These are phyloP conservation scores for Calonectris borealis DNA, from an alignment of 2,113 vertebrate species.

Conservation along the genomic window DNA sequence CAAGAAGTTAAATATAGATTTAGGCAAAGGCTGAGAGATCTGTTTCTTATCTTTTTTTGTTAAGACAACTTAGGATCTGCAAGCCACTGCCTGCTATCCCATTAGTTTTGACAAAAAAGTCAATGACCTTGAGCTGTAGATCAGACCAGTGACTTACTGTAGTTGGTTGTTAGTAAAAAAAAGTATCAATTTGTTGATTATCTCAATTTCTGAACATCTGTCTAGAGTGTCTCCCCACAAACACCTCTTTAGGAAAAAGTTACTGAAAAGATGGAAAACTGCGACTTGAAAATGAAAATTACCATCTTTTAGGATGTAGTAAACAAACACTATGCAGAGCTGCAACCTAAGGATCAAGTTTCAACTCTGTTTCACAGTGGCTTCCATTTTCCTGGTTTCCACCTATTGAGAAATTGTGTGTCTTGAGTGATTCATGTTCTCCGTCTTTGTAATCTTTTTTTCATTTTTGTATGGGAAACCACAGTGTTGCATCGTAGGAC, in stretches of 20 bases:
- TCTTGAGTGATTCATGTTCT: neutral
- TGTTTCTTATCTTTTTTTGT: neutral
- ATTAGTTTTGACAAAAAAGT: neutral
- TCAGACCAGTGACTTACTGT: neutral
- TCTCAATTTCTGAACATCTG: neutral
- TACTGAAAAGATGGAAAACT: neutral
- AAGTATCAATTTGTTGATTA: neutral
- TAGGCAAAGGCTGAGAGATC: neutral
- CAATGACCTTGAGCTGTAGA: neutral
- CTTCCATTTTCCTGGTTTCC: neutral
- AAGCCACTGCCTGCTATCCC: neutral
- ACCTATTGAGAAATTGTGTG: neutral
- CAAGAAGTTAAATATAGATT: neutral
- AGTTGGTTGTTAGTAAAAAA: rapidly evolving
- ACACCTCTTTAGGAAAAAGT: neutral
- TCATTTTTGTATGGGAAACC: neutral
- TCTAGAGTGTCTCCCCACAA: neutral
- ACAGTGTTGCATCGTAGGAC: neutral
- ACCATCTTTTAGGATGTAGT: neutral
- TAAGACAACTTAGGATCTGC: neutral
- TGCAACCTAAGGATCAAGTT: neutral
- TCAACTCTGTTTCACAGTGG: neutral
- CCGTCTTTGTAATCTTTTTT: neutral
- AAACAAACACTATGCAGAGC: neutral
- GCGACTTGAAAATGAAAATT: neutral